phyloP scores from a whole-genome alignment of 2,113 vertebrate species.

The Thunnus maccoyii region DNA sequence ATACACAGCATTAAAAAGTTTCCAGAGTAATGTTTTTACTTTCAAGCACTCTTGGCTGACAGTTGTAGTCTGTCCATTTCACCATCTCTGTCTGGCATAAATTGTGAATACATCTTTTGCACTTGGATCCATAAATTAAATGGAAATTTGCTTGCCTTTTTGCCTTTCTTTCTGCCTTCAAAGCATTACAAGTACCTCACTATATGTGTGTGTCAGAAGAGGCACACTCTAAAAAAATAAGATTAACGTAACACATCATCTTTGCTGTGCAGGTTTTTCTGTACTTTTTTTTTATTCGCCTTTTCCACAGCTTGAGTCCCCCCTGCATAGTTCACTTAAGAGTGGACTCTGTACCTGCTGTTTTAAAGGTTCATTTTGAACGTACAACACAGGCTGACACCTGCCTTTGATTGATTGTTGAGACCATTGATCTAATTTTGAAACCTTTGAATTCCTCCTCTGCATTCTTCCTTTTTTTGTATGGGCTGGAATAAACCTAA shows the following conservation, averaged over 20 bases:
- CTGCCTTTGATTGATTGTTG: slow-evolving; percentile 85
- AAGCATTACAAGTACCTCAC: slow-evolving; percentile 20
- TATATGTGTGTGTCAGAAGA: slow-evolving; percentile 41
- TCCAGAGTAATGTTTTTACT: slow-evolving; percentile 58
- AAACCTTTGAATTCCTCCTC: slow-evolving; percentile 83
- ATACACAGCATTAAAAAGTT: slow-evolving; percentile 54
- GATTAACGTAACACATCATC: slow-evolving; percentile 35
- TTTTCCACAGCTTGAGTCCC: slow-evolving; percentile 53
- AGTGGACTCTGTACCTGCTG: slow-evolving; percentile 79
- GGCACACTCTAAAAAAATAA: slow-evolving; percentile 3
- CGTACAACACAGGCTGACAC: slow-evolving; percentile 71
- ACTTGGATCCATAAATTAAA: slow-evolving; percentile 45
- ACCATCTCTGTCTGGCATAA: slow-evolving; percentile 28
- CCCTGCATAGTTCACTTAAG: slow-evolving; percentile 64
- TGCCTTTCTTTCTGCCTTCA: neutral
- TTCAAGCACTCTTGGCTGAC: slow-evolving; percentile 40
- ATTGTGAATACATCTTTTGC: slow-evolving; percentile 55
- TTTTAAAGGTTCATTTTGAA: slow-evolving; percentile 85
- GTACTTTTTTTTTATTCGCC: slow-evolving; percentile 18
- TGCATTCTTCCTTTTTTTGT: slow-evolving; percentile 79
- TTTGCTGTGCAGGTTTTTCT: slow-evolving; percentile 32
- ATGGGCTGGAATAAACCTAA: slow-evolving; percentile 85
- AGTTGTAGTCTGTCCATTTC: slow-evolving; percentile 39
- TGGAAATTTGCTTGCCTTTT: slow-evolving; percentile 22
- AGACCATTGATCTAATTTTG: slow-evolving; percentile 88